These are phyloP conservation scores for Oeneis ivallda DNA, from an alignment of 2,888 invertebrate genomes.

Conservation along the genomic window DNA sequence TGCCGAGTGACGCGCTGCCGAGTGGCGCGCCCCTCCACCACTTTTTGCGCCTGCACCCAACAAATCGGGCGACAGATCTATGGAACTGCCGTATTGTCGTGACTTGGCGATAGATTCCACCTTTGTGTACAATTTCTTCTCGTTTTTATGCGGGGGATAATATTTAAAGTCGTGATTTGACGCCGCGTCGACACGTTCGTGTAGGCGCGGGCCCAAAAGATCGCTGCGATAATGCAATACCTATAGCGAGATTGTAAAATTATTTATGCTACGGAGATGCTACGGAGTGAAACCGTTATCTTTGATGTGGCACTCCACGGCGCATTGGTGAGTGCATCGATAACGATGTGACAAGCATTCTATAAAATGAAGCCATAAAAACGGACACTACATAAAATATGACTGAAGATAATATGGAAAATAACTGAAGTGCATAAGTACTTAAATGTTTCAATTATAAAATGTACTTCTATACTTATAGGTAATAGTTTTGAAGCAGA, in stretches of 20 bases:
- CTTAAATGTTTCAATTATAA: no score
- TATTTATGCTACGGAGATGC: slow-evolving; percentile 60
- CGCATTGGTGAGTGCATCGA: slow-evolving; percentile 56
- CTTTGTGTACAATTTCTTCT: slow-evolving; percentile 65
- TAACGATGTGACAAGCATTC: slow-evolving; percentile 47
- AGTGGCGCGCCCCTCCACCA: slow-evolving; percentile 49
- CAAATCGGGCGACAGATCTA: slow-evolving; percentile 62
- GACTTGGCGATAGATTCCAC: slow-evolving; percentile 61
- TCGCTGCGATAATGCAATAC: slow-evolving; percentile 55
- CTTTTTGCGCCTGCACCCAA: slow-evolving; percentile 53
- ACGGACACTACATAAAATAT: not conserved
- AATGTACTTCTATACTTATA: no score
- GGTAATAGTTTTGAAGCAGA: not conserved
- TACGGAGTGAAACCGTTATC: slow-evolving; percentile 63
- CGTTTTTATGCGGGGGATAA: slow-evolving; percentile 60
- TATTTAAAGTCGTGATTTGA: slow-evolving; percentile 60
- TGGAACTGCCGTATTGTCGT: slow-evolving; percentile 64
- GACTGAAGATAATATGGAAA: slow-evolving; percentile 7
- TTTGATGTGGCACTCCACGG: slow-evolving; percentile 55
- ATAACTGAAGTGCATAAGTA: not conserved
- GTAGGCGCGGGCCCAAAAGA: slow-evolving; percentile 55
- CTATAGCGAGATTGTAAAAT: slow-evolving; percentile 54
- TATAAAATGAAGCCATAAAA: slow-evolving; percentile 14
- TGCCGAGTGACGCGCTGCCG: slow-evolving; percentile 47
- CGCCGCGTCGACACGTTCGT: slow-evolving; percentile 52